Evolutionary conservation across 2,888 invertebrate species (phyloP), one percentile per base, ranked within the genome.

Genomic region (Pharmacophagus antenor): DNA sequence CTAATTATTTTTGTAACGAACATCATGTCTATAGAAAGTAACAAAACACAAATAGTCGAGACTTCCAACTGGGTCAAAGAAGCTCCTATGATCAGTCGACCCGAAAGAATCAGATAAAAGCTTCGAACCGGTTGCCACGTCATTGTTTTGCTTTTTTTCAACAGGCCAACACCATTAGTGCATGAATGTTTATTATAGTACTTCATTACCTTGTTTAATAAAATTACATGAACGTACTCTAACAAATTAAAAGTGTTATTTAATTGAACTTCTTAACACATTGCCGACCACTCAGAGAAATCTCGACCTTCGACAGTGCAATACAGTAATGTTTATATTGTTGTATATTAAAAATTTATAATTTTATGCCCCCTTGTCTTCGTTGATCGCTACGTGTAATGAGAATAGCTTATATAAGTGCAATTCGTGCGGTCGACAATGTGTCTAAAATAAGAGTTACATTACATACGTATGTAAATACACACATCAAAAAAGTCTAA

Each of bases 21-120:
- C 18, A 27, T 53, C 25, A 20, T n/a, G 10, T n/a, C n/a, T 22
- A 57, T 70, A 68, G 70, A 70, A 69, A 70, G 70, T 69, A 65
- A 66, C 62, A 66, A 69, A 68, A 67, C 65, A 65, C 58, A 65
- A 65, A n/a, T 44, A 25, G 67, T 66, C 65, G 53, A 65, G 67
- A 66, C 63, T 62, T 58, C 62, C 54, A 70, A 67, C 64, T 62
- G 57, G 70, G 68, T 70, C 70, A 63, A 59, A 64, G 63, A 62
- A 58, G 61, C 65, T 63, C 63, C 63, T 68, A 66, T 65, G 66
- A 62, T 56, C 63, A 61, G 48, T 61, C 54, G 59, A 58, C 41
- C 59, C 53, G 58, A 55, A 52, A 63, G 49, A 15, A 21, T 49
- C 54, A 46, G 55, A 31, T 55, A 49, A 44, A 15, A 12, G 27